These are phyloP conservation scores for Sebastes vulpes DNA, from an alignment of 2,797 vertebrate species.

Conservation along the genomic window DNA sequence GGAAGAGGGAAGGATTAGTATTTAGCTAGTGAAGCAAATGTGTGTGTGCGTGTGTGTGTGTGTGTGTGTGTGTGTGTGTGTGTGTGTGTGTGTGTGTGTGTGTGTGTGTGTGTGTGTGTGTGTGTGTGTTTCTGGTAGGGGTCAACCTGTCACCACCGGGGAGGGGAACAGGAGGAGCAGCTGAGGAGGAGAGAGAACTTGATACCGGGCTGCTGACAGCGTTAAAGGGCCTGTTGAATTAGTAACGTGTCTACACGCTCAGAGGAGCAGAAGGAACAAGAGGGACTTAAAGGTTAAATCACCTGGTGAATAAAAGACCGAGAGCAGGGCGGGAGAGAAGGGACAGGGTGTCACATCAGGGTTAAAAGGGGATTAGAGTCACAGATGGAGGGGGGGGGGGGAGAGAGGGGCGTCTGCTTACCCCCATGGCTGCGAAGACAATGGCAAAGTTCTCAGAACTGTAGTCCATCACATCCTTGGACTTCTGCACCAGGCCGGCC, in stretches of 20 bases:
- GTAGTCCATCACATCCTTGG: slow-evolving; percentile 90
- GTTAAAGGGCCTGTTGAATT: slow-evolving; percentile 73
- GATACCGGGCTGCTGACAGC: slow-evolving; percentile 55
- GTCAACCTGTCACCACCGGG: slow-evolving; percentile 50
- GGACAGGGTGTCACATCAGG: slow-evolving; percentile 61
- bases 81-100: slow-evolving; percentile 10
- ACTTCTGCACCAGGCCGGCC: slow-evolving; percentile 87
- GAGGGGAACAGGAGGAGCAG: slow-evolving; percentile 51
- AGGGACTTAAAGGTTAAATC: slow-evolving; percentile 80
- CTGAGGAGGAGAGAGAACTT: slow-evolving; percentile 68
- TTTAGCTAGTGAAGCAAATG: slow-evolving; percentile 39
- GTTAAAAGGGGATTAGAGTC: slow-evolving; percentile 76
- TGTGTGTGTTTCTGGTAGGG: slow-evolving; percentile 32
- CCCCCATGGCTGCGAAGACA: slow-evolving; percentile 88
- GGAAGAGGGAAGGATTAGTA: slow-evolving; percentile 25
- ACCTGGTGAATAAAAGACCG: slow-evolving; percentile 74
- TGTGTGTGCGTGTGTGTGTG: slow-evolving; percentile 1
- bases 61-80: slow-evolving; percentile 23
- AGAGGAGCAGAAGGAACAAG: slow-evolving; percentile 78
- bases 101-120: slow-evolving; percentile 23
- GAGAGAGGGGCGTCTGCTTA: slow-evolving; percentile 62
- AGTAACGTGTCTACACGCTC: slow-evolving; percentile 73
- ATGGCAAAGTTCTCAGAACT: slow-evolving; percentile 89
- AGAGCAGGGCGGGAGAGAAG: slow-evolving; percentile 25
- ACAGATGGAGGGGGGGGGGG: slow-evolving; percentile 13